Base-by-base conservation (phyloP, 2,797 vertebrate genomes). In the Fistularia tabacaria region DNA sequence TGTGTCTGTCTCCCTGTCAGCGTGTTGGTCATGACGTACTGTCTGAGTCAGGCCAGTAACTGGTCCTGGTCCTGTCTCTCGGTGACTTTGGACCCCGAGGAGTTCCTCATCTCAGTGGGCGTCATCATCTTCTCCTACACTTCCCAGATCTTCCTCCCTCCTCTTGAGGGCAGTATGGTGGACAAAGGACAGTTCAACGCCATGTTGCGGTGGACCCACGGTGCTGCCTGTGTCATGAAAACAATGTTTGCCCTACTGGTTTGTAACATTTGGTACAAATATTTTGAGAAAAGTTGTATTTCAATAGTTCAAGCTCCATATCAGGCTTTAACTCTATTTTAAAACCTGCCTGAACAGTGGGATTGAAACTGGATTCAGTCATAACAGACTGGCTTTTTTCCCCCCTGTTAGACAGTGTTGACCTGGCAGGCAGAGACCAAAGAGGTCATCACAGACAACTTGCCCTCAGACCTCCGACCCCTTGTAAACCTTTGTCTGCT, bases 101-200 rank as follows among this genome's bases (percentile, higher is more conserved):
- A 90, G 54, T 91, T 94, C 69, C 80, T 92, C 1, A 77, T 92
- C 61, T 92, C 93, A 0, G 86, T 88, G 37, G 91, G 91, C 0
- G 88, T 93, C 65, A 92, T 93, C 36, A 92, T 93, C 84, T 95
- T 94, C 84, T 92, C 92, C 73, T 95, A 94, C 60, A 94, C 93
- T 36, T 94, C 92, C 0, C 90, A 92, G 87, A 90, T 93, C 83
- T 93, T 92, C 85, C 91, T 94, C 70, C 89, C 90, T 49, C 82
- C 89, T 4, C 75, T 92, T 48, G 91, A 94, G 88, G 91, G 87
- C 54, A 90, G 81, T 50, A 92, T 93, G 94, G 85, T 82, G 61
- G 85, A 90, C 54, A 87, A 81, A 12, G 74, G 49, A 9, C 84
- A 92, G 69, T 94, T 90, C 61, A 49, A 68, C 3, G 46, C 56